Percentiles rank a stretch among this genome's conserved stretches.
These are phyloP conservation scores for Ptilorrhoa leucosticta DNA, from an alignment of 2,113 vertebrate species.

Conservation along the genomic window DNA sequence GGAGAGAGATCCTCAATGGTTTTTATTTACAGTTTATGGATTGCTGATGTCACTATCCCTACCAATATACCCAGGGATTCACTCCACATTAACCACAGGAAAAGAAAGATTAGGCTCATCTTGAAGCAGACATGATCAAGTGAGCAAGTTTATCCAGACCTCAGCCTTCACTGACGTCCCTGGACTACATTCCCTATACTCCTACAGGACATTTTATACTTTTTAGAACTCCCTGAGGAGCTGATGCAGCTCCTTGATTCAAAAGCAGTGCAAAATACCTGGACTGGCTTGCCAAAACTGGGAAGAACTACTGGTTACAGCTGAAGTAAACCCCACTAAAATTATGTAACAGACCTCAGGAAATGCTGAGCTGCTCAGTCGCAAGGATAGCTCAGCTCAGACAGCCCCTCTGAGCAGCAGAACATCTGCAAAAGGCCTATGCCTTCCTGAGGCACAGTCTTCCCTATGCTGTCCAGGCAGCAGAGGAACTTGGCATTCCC, in stretches of 20 bases:
- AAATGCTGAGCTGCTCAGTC: background rate
- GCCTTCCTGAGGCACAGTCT: background rate
- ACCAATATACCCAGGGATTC: background rate
- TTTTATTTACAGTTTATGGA: background rate
- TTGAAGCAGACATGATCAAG: background rate
- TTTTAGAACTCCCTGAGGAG: background rate
- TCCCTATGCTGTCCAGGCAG: background rate
- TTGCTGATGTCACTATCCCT: background rate
- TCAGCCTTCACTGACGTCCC: accelerated
- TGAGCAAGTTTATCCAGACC: background rate
- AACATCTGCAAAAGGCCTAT: background rate
- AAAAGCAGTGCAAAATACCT: background rate
- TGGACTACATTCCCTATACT: background rate
- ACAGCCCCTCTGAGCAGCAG: background rate
- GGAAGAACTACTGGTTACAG: background rate
- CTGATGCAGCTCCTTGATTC: background rate
- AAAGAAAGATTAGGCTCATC: background rate
- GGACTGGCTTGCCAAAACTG: background rate
- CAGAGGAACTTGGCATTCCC: background rate
- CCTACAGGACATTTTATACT: background rate
- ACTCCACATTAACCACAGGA: background rate
- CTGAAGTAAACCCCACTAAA: background rate
- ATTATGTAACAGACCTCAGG: background rate
- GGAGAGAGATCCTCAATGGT: background rate
- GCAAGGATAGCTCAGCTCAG: background rate